These are phyloP conservation scores for Albula goreensis DNA, from an alignment of 2,113 vertebrate genomes.

Conservation along the genomic window DNA sequence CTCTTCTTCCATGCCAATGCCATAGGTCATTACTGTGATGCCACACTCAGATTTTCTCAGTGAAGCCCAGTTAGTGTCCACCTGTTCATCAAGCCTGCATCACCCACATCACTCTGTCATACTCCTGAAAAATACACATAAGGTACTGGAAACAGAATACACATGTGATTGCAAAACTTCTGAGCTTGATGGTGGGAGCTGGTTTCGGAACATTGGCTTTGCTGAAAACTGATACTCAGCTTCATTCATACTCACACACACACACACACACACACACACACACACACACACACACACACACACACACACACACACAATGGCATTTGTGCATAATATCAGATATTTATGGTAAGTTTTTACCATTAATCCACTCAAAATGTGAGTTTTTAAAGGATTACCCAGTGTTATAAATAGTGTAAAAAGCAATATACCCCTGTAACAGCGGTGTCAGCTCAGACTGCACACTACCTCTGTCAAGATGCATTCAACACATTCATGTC, in stretches of 20 bases:
- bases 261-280: background rate
- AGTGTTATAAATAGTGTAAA: too few relatives aligned
- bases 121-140: conserved; percentile 25
- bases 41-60: conserved; percentile 63
- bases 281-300: background rate
- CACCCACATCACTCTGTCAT: conserved; percentile 21
- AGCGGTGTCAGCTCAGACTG: too few relatives aligned
- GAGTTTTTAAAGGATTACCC: too few relatives aligned
- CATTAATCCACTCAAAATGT: too few relatives aligned
- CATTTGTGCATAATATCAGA: background rate
- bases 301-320: background rate
- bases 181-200: background rate
- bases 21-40: conserved; percentile 41
- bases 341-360: too few relatives aligned
- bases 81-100: conserved; percentile 61
- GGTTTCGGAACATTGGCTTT: background rate
- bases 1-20: too few relatives aligned
- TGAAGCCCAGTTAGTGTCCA: conserved; percentile 50
- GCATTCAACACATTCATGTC: background rate
- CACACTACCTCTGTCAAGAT: too few relatives aligned
- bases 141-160: background rate
- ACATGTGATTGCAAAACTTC: conserved; percentile 13
- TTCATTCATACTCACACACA: too few relatives aligned
- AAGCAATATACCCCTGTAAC: too few relatives aligned
- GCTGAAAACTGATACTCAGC: background rate